Base-by-base conservation (phyloP, 2,888 invertebrate species). In the Synergus umbraculus region DNA sequence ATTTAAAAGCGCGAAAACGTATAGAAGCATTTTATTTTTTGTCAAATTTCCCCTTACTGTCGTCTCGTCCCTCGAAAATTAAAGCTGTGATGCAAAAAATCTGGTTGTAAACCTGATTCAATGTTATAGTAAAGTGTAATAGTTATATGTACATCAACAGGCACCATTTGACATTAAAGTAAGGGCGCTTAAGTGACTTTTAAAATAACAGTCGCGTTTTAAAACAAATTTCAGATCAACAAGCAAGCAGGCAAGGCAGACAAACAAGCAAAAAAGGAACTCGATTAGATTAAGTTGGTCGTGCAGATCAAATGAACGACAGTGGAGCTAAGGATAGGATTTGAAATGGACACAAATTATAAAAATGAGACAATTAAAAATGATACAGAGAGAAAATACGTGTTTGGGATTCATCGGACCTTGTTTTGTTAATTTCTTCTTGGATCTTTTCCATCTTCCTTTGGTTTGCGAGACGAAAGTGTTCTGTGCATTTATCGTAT, bases 171-270 rank as follows among this genome's bases (percentile, higher is more conserved):
- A 66, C 9, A 66, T 41, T 8, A 66, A 66, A 66, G 9, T 41
- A 66, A 10, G 9, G 3, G 4, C n/a, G 37, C 54, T n/a, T 5
- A 37, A 37, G 37, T 29, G 29, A 9, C 13, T 29, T 3, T 73
- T 37, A 49, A 9, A 9, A 49, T n/a, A 18, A 49, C 10, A 54
- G 49, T 37, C 37, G 12, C 37, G 46, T 83, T 83, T 84, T 81
- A 84, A 84, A 85, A 84, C 77, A 81, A 83, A 82, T 85, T 80
- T 78, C 87, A 83, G 81, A 84, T 84, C 84, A 82, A 82, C 82
- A 84, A 82, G 85, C 87, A 86, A 83, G 83, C 84, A 80, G 78
- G 81, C 83, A 86, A 54, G 64, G 77, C 79, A 83, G 79, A 82
- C 22, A 49, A 67, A 77, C 65, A 37, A 77, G 46, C 77, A 64